These are phyloP conservation scores for Macrophya alboannulata DNA, from an alignment of 2,888 invertebrate genomes.

Conservation along the genomic window DNA sequence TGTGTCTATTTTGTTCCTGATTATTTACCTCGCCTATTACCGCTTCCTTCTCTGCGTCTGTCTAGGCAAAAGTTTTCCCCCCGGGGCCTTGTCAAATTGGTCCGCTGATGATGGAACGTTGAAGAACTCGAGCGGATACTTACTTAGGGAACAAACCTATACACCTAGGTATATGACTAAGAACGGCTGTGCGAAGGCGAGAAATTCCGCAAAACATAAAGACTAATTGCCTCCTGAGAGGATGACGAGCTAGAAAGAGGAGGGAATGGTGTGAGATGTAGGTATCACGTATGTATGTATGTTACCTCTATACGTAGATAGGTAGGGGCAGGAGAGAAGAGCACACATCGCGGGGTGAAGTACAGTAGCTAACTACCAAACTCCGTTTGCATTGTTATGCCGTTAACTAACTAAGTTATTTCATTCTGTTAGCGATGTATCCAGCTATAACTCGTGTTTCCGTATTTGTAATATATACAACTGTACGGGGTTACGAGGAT, in stretches of 20 bases:
- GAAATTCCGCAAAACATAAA: not conserved
- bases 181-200: not conserved
- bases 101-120: conserved; percentile 3
- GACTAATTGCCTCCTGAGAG: conserved; percentile 39
- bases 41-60: not conserved
- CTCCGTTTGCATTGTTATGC: conserved; percentile 46
- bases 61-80: not conserved
- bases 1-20: not conserved
- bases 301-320: not conserved
- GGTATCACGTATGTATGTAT: not conserved
- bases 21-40: conserved; percentile 9
- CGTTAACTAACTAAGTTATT: conserved; percentile 41
- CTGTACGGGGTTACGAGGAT: not conserved
- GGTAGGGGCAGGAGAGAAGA: not conserved
- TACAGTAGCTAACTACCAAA: conserved; percentile 7
- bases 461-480: not conserved
- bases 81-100: not conserved
- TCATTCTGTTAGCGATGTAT: conserved; percentile 31
- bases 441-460: not conserved
- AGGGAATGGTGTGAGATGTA: not conserved
- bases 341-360: not conserved
- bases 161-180: not conserved
- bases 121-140: not conserved
- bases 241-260: conserved; percentile 27
- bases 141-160: not conserved